Evolutionary conservation across 2,113 vertebrate species (phyloP), one percentile per base, ranked within the genome.

Genomic region (Alligator mississippiensis): DNA sequence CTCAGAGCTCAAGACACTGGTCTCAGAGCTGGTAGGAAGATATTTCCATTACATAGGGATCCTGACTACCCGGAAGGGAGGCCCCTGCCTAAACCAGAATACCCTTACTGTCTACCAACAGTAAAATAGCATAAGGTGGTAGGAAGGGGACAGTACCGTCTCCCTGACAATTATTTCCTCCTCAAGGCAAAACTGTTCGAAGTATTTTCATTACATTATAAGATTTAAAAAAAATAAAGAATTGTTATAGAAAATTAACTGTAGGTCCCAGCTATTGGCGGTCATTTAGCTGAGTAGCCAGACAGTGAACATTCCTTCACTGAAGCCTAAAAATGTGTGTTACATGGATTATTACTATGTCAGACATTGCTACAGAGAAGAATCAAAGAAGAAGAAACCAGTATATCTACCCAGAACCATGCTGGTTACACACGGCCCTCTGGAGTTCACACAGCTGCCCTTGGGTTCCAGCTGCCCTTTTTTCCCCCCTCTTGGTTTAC

Each of bases 221-320:
- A 93, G 77, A 88, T 93, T 84, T 24, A 3, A 88, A 94, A 89
- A 85, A 78, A 82, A 80, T 25, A 83, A 58, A 55, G 68, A 84
- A 81, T 55, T 93, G 94, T 94, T 96, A 97, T 81, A 24, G 9
- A 38, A 94, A 95, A 93, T 96, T 93, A 94, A 96, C n/a, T 64
- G 30, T 82, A 82, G 81, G 89, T 86, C 68, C 92, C 38, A 85
- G 89, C 62, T 90, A 84, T 88, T 0, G 0, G 83, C 81, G 84
- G 90, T 82, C 90, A 89, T 92, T 87, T 93, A 92, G 96, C 91
- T 92, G 10, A 13, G 90, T 93, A 95, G 92, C 58, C 87, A 91
- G 91, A 91, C 84, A 90, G 86, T 74, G 79, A 93, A 93, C 80
- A 91, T n/a, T 96, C 96, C 70, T 92, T 58, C 18, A 59, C 79